Evolutionary conservation across 2,113 vertebrate species (phyloP).

Genomic region (Cryptomyrus ogoouensis): DNA sequence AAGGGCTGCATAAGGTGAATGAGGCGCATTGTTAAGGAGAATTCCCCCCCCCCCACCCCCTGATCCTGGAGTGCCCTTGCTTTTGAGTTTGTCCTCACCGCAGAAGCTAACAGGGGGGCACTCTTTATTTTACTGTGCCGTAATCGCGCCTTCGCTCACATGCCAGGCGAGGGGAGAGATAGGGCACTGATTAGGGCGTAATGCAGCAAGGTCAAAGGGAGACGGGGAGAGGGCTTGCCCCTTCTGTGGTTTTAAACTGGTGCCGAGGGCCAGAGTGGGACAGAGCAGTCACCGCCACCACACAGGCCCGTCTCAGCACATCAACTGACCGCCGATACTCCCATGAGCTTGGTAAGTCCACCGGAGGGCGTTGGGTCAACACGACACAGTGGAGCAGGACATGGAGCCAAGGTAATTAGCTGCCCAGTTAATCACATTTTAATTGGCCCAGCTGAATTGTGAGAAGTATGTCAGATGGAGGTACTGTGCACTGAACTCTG

Average conservation of each 20-base stretch:
- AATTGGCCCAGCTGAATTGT: neutral
- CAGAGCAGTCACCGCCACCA: neutral
- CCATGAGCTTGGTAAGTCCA: slow-evolving; percentile 48
- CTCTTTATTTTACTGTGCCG: slow-evolving; percentile 39
- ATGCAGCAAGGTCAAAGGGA: slow-evolving; percentile 36
- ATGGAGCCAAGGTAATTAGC: neutral
- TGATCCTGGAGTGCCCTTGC: slow-evolving; percentile 35
- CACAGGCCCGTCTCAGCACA: neutral
- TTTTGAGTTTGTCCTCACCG: slow-evolving; percentile 38
- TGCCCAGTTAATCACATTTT: neutral
- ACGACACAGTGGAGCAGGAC: neutral
- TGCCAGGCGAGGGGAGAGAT: slow-evolving; percentile 38
- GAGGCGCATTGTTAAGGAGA: slow-evolving; percentile 35
- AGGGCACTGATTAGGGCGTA: slow-evolving; percentile 44
- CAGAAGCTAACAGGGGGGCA: neutral
- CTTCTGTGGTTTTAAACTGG: slow-evolving; percentile 15
- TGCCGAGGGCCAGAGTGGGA: neutral
- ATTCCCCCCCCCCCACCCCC: slow-evolving; percentile 32
- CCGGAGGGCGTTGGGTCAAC: neutral
- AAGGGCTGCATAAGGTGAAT: slow-evolving; percentile 34
- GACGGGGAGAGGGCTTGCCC: slow-evolving; percentile 23
- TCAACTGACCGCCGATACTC: neutral
- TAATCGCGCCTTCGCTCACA: slow-evolving; percentile 35
- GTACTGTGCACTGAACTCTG: neutral
- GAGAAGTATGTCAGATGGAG: neutral